Base-by-base conservation (phyloP, 2,888 invertebrate genomes). In the Drosophila nigricruria region DNA sequence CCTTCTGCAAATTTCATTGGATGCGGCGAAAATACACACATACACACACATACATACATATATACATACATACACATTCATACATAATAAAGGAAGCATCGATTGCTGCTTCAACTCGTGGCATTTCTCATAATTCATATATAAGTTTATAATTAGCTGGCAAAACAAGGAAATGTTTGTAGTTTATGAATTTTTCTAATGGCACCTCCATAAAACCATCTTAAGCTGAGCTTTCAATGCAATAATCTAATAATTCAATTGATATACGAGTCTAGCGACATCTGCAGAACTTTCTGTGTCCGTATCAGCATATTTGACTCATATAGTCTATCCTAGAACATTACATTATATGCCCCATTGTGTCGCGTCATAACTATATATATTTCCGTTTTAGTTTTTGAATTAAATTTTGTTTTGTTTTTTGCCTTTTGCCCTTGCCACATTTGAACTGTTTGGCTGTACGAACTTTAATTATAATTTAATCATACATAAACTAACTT, bases 371-470 rank as follows among this genome's bases (percentile, higher is more conserved):
- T 63, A 40, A 45, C 16, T 32, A 42, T 18, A 43, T 34, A 18
- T 9, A 42, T 18, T 10, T 36, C 43, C 10, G 0, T 25, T 10
- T 18, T 36, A 0, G 10, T 20, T 20, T 30, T 52, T 49, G 4
- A 18, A 23, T 14, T 36, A 16, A 16, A 10, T 45, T 58, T 56
- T 30, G 10, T 8, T 20, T 60, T 70, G 42, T 16, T 18, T 5
- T 62, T 64, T 59, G 60, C 57, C 60, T 53, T 25, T 53, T 58
- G 63, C 42, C 71, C 54, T 62, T 73, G 70, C 77, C 59, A 57
- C 40, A 60, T 70, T 67, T 71, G 9, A 71, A 70, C 60, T 59
- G 60, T 74, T 70, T 78, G 79, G 76, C 76, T 73, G 60, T 52
- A 43, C 40, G n/a, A 25, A 38, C 27, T 74, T 65, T 47, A 3